Evolutionary conservation across 2,113 vertebrate species (phyloP), one percentile per base, ranked within the genome.

Genomic region (Gnathonemus longibarbis): DNA sequence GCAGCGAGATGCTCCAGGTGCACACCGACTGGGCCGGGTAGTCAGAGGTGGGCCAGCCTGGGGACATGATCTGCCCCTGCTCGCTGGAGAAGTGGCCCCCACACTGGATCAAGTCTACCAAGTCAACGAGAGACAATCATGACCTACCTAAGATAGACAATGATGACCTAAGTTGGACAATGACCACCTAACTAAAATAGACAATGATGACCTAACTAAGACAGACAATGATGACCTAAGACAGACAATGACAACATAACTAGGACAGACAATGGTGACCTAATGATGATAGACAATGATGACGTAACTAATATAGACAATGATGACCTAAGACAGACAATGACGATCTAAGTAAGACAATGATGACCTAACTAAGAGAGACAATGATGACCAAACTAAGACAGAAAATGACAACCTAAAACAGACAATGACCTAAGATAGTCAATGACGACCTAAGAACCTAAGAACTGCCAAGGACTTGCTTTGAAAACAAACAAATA

Each of bases 1-100:
- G 92, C 27, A 95, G 56, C 27, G 48, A 88, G 90, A 97, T 93
- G 31, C 70, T 93, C 96, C 96, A 96, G 1, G 95, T 96, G 92
- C 96, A 96, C 88, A 93, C 94, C 3, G 91, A 91, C 90, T 93
- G 94, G 11, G 80, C 84, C 0, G 91, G 90, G 90, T 96, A 96
- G 88, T 93, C 89, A 8, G 42, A 48, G 80, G 31, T 88, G 24
- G 95, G 95, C 96, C 95, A 97, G 86, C 94, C 93, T 1, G 95
- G 95, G 84, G 95, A 96, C 10, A 19, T 90, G 46, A 96, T 88
- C 90, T 95, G 94, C 83, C 95, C 96, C 87, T 93, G 91, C 49
- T 92, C 27, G 35, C 88, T 88, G 89, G n/a, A 91, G 62, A 95
- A 96, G 74, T 84, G 90, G 83, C 95, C 95, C 92, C 95, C 95